Percentiles rank a stretch among this genome's conserved stretches.
These are phyloP conservation scores for Mamestra brassicae DNA, from an alignment of 2,888 invertebrate genomes.

Conservation along the genomic window DNA sequence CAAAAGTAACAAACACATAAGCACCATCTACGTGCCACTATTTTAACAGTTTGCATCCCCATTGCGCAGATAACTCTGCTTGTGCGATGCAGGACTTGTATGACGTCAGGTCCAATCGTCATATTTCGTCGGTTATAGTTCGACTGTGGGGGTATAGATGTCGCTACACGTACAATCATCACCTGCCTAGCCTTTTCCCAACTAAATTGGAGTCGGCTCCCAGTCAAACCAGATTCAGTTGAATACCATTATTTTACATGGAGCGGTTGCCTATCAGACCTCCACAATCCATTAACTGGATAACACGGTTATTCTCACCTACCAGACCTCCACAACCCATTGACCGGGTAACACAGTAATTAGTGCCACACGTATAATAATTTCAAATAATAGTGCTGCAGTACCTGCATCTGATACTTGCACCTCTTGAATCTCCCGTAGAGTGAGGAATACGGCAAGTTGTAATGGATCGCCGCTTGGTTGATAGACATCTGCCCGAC, in stretches of 20 bases:
- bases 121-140: not conserved
- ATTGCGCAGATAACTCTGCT: not conserved
- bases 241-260: too few species aligned
- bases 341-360: too few species aligned
- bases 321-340: too few species aligned
- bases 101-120: not conserved
- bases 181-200: too few species aligned
- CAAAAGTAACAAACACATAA: not conserved
- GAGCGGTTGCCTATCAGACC: too few species aligned
- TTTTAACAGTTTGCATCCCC: not conserved
- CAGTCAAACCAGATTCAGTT: too few species aligned
- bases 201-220: too few species aligned
- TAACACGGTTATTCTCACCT: too few species aligned
- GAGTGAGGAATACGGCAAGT: conserved; percentile 96
- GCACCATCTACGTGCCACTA: not conserved
- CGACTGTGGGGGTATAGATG: not conserved
- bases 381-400: not conserved
- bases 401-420: conserved; percentile 93
- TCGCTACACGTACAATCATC: not conserved
- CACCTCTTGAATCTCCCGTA: conserved; percentile 97
- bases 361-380: not conserved
- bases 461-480: conserved; percentile 97
- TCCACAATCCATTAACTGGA: too few species aligned
- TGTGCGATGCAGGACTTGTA: not conserved
- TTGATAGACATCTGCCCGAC: conserved; percentile 98